Evolutionary conservation across 1,140 invertebrate species (phyloP), one percentile per base, ranked within the genome.

Genomic region (Heliothis virescens): DNA sequence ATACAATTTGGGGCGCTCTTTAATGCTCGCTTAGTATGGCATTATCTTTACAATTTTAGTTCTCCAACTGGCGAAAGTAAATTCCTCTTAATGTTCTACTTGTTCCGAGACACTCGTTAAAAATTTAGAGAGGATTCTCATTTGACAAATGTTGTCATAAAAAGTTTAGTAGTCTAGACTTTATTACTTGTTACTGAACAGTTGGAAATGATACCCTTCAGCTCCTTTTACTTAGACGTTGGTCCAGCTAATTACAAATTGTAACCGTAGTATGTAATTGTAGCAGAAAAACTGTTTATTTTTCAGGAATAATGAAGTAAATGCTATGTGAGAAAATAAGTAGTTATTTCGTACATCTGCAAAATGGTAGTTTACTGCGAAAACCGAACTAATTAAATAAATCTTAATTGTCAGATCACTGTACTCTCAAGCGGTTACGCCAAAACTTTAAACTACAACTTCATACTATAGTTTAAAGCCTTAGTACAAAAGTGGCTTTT

Each of bases 1-100:
- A 91, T 90, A 89, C 91, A 90, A 91, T 92, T 92, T 91, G 85
- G 81, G 81, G 55, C 26, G 74, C 52, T 84, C 77, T 77, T 76
- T 84, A 82, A 84, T 80, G 80, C 67, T 83, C 34, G 69, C 29
- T 57, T 63, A 84, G 82, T 83, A 81, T 86, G 81, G 85, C 80
- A 72, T 72, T 80, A 85, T 74, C 72, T 74, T 60, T 26, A 60
- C 67, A 80, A 76, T 80, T 81, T 78, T 74, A 60, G 57, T 48
- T 60, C 18, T 60, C n/a, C 3, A 10, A 18, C 26, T 16, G 55
- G 57, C 47, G 55, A 74, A 60, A 74, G 57, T 74, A 74, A 48
- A 72, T 34, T 72, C 50, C 69, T 55, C 52, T 72, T 72, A 34
- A 72, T 72, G 52, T 71, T 21, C 48, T 48, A 71, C 52, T 57